These are phyloP conservation scores for Volucella inanis DNA, from an alignment of 2,888 invertebrate species.

Conservation along the genomic window DNA sequence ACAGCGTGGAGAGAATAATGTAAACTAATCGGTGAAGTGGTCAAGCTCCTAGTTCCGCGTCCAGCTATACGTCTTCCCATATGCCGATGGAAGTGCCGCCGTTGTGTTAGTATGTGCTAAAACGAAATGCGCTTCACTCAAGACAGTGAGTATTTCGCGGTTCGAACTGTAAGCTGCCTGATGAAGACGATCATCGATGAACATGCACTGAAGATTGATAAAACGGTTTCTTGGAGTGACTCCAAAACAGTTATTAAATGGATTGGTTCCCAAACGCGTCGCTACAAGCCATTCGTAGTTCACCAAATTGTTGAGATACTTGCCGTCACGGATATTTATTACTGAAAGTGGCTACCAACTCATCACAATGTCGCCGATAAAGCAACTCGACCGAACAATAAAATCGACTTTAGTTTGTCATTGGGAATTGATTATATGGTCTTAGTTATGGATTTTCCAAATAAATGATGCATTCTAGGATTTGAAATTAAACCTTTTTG, in stretches of 20 bases:
- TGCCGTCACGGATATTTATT: too few relatives aligned
- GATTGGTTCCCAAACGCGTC: constrained; percentile 70
- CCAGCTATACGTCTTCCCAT: constrained; percentile 49
- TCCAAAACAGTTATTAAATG: constrained; percentile 65
- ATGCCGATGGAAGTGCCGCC: constrained; percentile 53
- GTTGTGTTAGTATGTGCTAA: constrained; percentile 66
- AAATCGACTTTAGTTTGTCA: too few relatives aligned
- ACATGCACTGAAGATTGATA: constrained; percentile 36
- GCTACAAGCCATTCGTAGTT: constrained; percentile 60
- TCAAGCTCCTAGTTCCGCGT: background rate
- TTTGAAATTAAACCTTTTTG: too few relatives aligned
- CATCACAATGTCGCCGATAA: too few relatives aligned
- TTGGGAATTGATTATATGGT: too few relatives aligned
- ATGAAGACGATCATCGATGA: constrained; percentile 15
- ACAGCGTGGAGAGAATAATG: too few relatives aligned
- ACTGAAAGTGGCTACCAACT: too few relatives aligned
- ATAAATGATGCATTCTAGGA: too few relatives aligned
- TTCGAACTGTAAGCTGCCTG: constrained; percentile 56
- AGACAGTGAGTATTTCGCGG: constrained; percentile 28
- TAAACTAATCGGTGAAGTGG: too few relatives aligned
- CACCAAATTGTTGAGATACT: constrained; percentile 42
- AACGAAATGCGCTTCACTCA: constrained; percentile 47
- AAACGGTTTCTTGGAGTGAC: too few relatives aligned
- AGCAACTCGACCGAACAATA: too few relatives aligned
- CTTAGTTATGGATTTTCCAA: too few relatives aligned